Evolutionary conservation across 2,113 vertebrate genomes (phyloP).

Genomic region (Hippocampus mohnikei): DNA sequence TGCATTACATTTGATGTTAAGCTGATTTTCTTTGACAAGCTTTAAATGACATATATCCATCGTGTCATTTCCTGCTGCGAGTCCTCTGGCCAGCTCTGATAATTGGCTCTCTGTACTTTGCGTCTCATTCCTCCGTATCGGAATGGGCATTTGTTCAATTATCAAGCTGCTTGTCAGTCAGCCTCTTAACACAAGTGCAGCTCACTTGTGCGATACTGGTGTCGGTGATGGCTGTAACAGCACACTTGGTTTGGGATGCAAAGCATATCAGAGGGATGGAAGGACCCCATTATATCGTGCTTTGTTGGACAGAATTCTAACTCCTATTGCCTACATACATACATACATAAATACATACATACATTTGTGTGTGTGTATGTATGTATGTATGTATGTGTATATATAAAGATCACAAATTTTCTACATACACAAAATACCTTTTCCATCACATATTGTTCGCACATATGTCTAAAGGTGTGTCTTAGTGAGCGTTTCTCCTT

Average conservation of each 20-base stretch:
- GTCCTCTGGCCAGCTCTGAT: slow-evolving; percentile 60
- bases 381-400: not conserved
- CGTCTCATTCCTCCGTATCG: slow-evolving; percentile 54
- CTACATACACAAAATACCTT: too few species aligned
- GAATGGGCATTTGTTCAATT: slow-evolving; percentile 68
- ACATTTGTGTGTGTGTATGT: not conserved
- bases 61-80: slow-evolving; percentile 70
- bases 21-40: slow-evolving; percentile 64
- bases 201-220: slow-evolving; percentile 58
- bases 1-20: slow-evolving; percentile 50
- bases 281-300: not conserved
- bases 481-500: too few species aligned
- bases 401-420: too few species aligned
- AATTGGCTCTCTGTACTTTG: slow-evolving; percentile 59
- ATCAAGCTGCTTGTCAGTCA: slow-evolving; percentile 68
- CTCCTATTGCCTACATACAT: not conserved
- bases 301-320: not conserved
- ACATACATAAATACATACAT: not conserved
- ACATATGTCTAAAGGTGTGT: too few species aligned
- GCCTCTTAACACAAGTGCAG: slow-evolving; percentile 59
- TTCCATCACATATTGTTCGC: too few species aligned
- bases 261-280: not conserved
- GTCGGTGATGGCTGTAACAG: slow-evolving; percentile 45
- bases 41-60: slow-evolving; percentile 58
- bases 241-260: slow-evolving; percentile 46